phyloP scores from a whole-genome alignment of 2,888 invertebrate genomes.

The Dysmachus trigonus region DNA sequence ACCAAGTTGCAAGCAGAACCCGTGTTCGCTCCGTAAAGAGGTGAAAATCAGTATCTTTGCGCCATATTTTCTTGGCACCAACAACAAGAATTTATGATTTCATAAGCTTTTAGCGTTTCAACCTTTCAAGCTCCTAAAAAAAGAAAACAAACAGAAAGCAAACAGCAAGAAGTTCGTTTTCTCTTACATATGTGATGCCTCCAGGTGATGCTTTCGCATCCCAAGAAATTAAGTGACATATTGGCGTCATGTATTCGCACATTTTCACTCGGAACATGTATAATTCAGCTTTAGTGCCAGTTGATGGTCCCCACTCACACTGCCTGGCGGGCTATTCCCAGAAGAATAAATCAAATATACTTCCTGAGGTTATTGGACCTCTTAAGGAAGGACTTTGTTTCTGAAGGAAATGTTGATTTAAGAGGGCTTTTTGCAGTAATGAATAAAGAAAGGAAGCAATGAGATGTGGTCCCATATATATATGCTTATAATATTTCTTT shows the following conservation, averaged over 20 bases:
- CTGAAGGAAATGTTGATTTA: background rate
- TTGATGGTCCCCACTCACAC: background rate
- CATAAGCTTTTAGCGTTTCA: background rate
- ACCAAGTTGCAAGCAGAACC: background rate
- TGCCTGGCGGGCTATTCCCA: background rate
- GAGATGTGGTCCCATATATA: background rate
- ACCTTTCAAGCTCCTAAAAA: background rate
- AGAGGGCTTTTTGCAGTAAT: background rate
- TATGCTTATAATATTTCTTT: background rate
- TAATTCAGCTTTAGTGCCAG: constrained; percentile 9
- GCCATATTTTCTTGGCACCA: background rate
- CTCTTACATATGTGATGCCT: background rate
- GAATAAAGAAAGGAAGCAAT: background rate
- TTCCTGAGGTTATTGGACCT: background rate
- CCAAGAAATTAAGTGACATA: background rate
- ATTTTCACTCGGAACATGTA: background rate
- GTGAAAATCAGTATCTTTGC: background rate
- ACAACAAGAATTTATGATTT: background rate
- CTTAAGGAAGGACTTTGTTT: background rate
- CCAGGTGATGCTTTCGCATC: background rate
- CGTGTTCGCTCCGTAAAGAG: background rate
- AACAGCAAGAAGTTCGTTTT: background rate
- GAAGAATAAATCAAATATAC: background rate
- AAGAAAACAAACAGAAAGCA: background rate
- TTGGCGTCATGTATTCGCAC: background rate